Base-by-base conservation (phyloP, 1,140 invertebrate genomes). In the Musca domestica region DNA sequence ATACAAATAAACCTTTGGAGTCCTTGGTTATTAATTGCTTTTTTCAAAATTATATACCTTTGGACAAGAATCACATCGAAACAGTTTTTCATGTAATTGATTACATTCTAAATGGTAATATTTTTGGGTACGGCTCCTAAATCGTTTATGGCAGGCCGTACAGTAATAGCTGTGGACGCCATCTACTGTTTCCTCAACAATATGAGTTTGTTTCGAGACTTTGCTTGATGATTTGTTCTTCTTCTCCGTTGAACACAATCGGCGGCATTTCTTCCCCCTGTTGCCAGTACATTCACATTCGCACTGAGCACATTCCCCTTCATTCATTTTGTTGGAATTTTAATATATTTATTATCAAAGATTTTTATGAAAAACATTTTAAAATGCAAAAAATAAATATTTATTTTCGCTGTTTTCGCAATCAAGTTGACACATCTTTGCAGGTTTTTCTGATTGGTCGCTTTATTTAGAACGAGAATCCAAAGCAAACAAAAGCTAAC, bases 81-180 rank as follows among this genome's bases (percentile, higher is more conserved):
- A 80, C 46, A 73, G 73, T 56, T 77, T 77, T 15, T 71, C 69
- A 20, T 51, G 51, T 15, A 74, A 70, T 41, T 78, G 73, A 30
- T 74, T 76, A 46, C 85, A 86, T 47, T 82, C 81, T 2, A 82
- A 81, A 74, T 86, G 85, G 63, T 86, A 87, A 27, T 83, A 83
- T 48, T 86, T 84, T 68, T 86, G 85, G 3, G 83, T 84, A 0
- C 84, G 76, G 66, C 85, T 82, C 51, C 81, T 80, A 49, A 87
- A 87, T 30, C 78, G 83, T 71, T 85, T 87, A 2, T 83, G 82
- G 68, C 86, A 87, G 1, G 84, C 72, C 7, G 81, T 85, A 66
- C 86, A 87, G 20, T 80, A 72, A 67, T 84, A 87, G 12, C 75
- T 71, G 1, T 69, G 25, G 7, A 49, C 47, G 0, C 54, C 48